Evolutionary conservation across 2,888 invertebrate genomes (phyloP), one percentile per base, ranked within the genome.

Genomic region (Cacoxenus indagator): DNA sequence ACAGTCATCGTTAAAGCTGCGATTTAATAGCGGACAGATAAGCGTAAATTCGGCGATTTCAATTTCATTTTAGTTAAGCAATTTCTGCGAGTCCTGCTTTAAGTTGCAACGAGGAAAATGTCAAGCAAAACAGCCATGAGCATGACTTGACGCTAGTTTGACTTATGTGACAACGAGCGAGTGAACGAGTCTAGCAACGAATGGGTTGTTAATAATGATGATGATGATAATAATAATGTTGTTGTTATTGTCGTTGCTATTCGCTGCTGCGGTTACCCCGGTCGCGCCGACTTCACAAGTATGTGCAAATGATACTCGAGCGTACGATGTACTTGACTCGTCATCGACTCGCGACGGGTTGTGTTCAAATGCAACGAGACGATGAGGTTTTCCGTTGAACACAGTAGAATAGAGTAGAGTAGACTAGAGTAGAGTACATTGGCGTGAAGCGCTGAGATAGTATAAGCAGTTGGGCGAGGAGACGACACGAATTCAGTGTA

Each of bases 231-330:
- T 43, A n/a, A 43, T n/a, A 43, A n/a, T 51, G 5, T 19, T 48
- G 19, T 17, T 48, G 17, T 48, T 51, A 22, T 22, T 51, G 48
- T 17, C 19, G 48, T 17, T 48, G 51, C 22, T 51, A 19, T 19
- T 19, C 19, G 48, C 8, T 19, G 17, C 4, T 43, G 45, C 45
- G 76, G 72, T 78, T 75, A 77, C 59, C 22, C 17, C 37, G 54
- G 26, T 29, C 22, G 29, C 59, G 48, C 22, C 26, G 51, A 43
- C 27, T 46, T 37, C 51, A 78, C 82, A 78, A 82, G 83, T 80
- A 81, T 82, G 78, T 83, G 84, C 83, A 84, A 84, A 83, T 83
- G 82, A 84, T 84, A 84, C 82, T 83, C 75, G 65, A 84, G 75
- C 75, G 78, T 74, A 78, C 80, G 76, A 75, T 76, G 80, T 80